Conservation (phyloP, 2,113 vertebrate genomes). For the Pterophyllum scalare region DNA sequence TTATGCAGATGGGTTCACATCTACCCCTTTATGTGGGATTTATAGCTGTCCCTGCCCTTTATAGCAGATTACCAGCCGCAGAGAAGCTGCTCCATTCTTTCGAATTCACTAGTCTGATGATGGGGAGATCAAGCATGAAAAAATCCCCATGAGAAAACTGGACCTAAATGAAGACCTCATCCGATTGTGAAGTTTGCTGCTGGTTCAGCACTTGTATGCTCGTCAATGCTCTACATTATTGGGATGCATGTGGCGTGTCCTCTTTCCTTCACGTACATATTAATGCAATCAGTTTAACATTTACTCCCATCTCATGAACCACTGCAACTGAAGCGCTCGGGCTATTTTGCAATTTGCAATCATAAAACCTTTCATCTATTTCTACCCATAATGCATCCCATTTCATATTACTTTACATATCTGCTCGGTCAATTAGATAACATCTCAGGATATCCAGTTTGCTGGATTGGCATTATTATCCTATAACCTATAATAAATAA, state of each 20-base stretch:
- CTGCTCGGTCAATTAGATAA: background rate
- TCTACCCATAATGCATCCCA: background rate
- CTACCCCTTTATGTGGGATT: background rate
- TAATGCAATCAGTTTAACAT: slow-evolving; percentile 9
- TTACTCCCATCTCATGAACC: background rate
- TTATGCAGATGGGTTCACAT: background rate
- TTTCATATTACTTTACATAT: background rate
- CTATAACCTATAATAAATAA: background rate
- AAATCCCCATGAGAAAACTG: rapidly evolving
- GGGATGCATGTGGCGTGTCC: background rate
- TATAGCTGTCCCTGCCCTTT: background rate
- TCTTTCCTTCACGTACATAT: background rate
- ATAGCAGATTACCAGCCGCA: background rate
- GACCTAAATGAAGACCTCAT: background rate
- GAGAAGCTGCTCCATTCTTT: background rate
- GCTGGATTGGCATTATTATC: background rate
- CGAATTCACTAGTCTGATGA: background rate
- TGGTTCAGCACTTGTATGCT: background rate
- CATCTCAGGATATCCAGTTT: background rate
- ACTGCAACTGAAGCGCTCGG: background rate
- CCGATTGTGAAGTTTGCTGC: background rate
- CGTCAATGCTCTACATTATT: rapidly evolving
- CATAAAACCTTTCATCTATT: background rate
- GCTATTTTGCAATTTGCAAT: background rate
- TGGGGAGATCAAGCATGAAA: rapidly evolving